These are phyloP conservation scores for Oncorhynchus masou DNA, from an alignment of 2,113 vertebrate species.

Conservation along the genomic window DNA sequence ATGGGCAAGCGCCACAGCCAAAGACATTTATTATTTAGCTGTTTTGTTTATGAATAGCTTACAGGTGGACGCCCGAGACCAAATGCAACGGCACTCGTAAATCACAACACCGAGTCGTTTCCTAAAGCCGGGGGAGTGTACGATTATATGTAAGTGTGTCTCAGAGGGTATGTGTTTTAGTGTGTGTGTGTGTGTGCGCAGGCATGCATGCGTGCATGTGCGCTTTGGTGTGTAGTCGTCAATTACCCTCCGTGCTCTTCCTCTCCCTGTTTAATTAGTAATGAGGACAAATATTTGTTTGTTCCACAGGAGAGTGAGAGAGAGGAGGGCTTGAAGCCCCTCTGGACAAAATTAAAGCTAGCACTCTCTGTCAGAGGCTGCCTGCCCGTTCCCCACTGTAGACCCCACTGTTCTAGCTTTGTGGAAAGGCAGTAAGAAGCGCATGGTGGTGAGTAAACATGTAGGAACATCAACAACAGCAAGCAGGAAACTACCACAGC, in stretches of 20 bases:
- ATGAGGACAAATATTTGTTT: conserved; percentile 94
- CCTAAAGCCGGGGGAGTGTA: conserved; percentile 30
- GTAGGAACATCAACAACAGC: conserved; percentile 51
- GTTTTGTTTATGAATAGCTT: conserved; percentile 98
- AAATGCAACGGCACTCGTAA: conserved; percentile 82
- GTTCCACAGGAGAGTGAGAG: conserved; percentile 49
- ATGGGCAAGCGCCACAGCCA: not conserved
- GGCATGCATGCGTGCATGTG: conserved; percentile 11
- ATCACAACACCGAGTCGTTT: conserved; percentile 75
- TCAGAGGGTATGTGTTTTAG: conserved; percentile 30
- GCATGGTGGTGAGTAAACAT: conserved; percentile 40
- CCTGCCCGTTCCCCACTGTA: conserved; percentile 43
- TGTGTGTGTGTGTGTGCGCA: conserved; percentile 21
- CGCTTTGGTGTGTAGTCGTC: conserved; percentile 57
- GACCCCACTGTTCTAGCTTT: conserved; percentile 28
- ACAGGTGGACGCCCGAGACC: conserved; percentile 84
- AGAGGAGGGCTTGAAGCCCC: conserved; percentile 47
- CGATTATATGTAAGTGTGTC: not conserved
- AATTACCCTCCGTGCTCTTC: conserved; percentile 72
- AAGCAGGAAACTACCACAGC: not conserved
- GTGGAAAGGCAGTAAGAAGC: conserved; percentile 10
- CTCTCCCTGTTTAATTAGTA: conserved; percentile 88
- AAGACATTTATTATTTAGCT: conserved; percentile 92
- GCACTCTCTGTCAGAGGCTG: conserved; percentile 53
- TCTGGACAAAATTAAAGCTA: conserved; percentile 69